A percentile compares a stretch with the other conserved stretches of the same genome.
phyloP scores from a whole-genome alignment of 1,140 invertebrate species.

The Trinorchestia longiramus region DNA sequence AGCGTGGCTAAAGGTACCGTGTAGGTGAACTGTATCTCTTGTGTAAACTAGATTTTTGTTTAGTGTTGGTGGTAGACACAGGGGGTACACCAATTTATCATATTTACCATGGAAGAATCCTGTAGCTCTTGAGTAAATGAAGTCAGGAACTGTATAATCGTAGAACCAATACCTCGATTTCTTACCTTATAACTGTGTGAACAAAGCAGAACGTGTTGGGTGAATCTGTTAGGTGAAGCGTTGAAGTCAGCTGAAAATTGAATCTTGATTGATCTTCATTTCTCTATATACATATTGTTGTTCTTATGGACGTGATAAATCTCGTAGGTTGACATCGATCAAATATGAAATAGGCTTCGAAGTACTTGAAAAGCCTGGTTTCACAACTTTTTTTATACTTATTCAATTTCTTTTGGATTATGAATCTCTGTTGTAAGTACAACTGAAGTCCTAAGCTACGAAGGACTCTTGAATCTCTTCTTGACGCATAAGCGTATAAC shows the following conservation, averaged over 20 bases:
- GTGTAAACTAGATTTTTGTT: background rate
- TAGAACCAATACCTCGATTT: background rate
- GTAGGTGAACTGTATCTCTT: background rate
- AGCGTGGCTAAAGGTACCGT: too few relatives aligned
- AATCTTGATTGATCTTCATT: background rate
- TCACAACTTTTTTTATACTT: background rate
- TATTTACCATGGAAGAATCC: background rate
- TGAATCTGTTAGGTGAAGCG: background rate
- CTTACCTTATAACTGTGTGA: background rate
- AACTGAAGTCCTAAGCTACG: background rate
- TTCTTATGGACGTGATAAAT: background rate
- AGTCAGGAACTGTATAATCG: background rate
- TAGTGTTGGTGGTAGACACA: background rate
- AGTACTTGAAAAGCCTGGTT: background rate
- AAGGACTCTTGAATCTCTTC: background rate
- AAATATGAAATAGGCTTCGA: background rate
- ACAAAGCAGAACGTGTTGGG: background rate
- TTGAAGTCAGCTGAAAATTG: background rate
- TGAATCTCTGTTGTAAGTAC: background rate
- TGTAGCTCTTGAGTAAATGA: background rate
- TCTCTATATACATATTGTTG: too few relatives aligned
- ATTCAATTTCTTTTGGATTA: background rate
- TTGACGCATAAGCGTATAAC: background rate
- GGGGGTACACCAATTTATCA: background rate
- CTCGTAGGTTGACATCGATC: background rate